Base-by-base conservation (phyloP, 2,888 invertebrate genomes). In the Dryobota labecula region DNA sequence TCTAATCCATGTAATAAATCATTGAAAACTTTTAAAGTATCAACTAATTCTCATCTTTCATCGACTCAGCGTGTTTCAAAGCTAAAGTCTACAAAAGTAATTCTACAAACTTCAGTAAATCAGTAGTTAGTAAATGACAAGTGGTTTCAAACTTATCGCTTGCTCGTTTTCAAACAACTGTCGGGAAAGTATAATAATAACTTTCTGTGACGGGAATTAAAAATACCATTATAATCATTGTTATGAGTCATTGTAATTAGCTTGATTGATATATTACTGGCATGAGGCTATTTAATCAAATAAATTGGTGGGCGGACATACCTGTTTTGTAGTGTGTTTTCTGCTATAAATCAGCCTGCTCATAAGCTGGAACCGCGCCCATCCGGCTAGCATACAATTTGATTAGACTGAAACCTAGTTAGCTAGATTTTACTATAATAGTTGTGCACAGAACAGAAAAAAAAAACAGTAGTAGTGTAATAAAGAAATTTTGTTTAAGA, bases 221-320 rank as follows among this genome's bases (percentile, higher is more conserved):
- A 63, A 60, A 45, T 45, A 13, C 60, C 63, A 15, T 33, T 51
- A 43, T 18, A 20, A 51, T 51, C 30, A 36, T 30, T 53, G 11
- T 24, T 43, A 45, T 75, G 80, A 68, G 54, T 80, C 63, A 75
- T 64, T 56, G 6, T 80, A 75, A 77, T 80, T 80, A 80, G 54
- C n/a, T 60, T 68, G 54, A 68, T 75, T 77, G 62, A 68, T 45
- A 33, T 62, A 41, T 47, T 33, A 41, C 24, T 24, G 20, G 6
- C 15, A 24, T 75, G 36, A 41, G 24, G 36, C 33, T 49, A 62
- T 63, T 80, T 75, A 80, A 75, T 77, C 58, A 80, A 47, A 43
- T 43, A 54, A 78, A 78, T 73, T 53, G 53, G 20, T 49, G 0
- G 18, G 45, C 27, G 1, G 18, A 49, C 27, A 24, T 53, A 63